Percentiles rank a stretch among this genome's conserved stretches.
Evolutionary conservation across 2,888 invertebrate genomes (phyloP).

Genomic region (Pachycephus smyrnensis): DNA sequence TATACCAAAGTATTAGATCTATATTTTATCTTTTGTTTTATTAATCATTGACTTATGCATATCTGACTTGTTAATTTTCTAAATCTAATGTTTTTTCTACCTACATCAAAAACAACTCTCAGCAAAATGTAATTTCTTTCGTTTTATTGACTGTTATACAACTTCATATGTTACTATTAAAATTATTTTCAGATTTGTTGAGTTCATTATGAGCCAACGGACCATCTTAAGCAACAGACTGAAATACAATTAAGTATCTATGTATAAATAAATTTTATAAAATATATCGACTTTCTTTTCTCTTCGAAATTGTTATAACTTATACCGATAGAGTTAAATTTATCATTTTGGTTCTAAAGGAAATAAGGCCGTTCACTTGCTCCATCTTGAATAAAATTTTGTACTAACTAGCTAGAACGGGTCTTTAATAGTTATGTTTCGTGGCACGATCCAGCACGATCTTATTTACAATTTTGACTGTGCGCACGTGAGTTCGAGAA

Average conservation of each 20-base stretch:
- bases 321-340: neutral
- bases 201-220: neutral
- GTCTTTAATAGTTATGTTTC: neutral
- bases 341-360: neutral
- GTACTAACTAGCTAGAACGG: neutral
- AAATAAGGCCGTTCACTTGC: neutral
- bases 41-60: neutral
- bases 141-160: neutral
- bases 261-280: neutral
- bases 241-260: neutral
- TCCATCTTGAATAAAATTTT: neutral
- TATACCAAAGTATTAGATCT: no score
- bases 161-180: neutral
- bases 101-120: no score
- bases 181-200: neutral
- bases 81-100: neutral
- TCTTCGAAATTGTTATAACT: neutral
- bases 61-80: neutral
- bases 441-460: neutral
- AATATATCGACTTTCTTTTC: neutral
- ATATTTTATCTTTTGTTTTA: neutral
- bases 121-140: neutral
- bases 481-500: constrained; percentile 21
- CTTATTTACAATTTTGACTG: constrained; percentile 18
- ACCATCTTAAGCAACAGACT: neutral